Conservation (phyloP, 2,888 invertebrate genomes). For the Phyto melanocephala region DNA sequence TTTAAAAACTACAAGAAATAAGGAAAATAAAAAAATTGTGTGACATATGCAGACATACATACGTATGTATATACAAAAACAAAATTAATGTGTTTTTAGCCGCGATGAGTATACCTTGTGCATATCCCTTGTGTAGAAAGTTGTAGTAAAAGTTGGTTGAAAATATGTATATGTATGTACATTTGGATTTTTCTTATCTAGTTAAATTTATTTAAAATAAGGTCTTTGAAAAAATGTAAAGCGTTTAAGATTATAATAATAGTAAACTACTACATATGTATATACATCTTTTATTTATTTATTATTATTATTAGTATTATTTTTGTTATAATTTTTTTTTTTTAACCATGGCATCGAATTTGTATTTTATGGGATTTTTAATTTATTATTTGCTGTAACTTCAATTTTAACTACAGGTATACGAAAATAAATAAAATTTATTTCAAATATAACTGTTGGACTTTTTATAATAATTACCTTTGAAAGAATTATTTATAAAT, state of each 20-base stretch:
- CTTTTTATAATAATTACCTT: too few species aligned
- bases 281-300: too few species aligned
- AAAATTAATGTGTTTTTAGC: too few species aligned
- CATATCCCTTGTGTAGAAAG: too few species aligned
- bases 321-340: not conserved
- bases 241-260: not conserved
- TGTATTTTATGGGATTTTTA: conserved; percentile 4
- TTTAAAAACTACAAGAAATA: too few species aligned
- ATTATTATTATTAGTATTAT: not conserved
- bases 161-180: not conserved
- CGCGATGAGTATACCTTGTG: too few species aligned
- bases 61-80: too few species aligned
- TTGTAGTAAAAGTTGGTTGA: too few species aligned
- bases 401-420: not conserved
- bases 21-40: too few species aligned
- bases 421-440: conserved; percentile 29
- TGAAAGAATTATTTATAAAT: too few species aligned
- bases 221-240: conserved; percentile 1
- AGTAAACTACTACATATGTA: not conserved
- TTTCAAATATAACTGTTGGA: too few species aligned
- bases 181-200: not conserved
- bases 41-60: not conserved
- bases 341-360: not conserved
- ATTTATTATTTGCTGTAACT: not conserved
- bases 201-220: conserved; percentile 18